These are phyloP conservation scores for Colius striatus DNA, from an alignment of 2,113 vertebrate genomes.

Conservation along the genomic window DNA sequence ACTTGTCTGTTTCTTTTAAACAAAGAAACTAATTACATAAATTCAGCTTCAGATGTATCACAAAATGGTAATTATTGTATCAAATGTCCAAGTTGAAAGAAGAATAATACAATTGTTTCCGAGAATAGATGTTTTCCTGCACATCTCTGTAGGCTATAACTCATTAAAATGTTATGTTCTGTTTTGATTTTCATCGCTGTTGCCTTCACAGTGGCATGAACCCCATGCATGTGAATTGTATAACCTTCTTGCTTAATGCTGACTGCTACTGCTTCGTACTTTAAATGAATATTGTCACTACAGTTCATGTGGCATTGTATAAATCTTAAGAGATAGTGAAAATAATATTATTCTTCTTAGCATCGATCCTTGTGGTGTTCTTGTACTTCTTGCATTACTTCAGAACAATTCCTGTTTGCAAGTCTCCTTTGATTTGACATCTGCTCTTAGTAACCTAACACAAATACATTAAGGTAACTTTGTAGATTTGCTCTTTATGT, in stretches of 20 bases:
- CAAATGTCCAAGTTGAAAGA: not conserved
- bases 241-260: not conserved
- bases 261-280: not conserved
- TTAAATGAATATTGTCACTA: not conserved
- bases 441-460: conserved; percentile 3
- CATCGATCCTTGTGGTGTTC: not conserved
- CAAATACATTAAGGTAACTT: not conserved
- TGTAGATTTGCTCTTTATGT: not conserved
- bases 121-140: not conserved
- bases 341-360: not conserved
- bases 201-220: not conserved
- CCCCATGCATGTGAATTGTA: not conserved
- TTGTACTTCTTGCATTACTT: not conserved
- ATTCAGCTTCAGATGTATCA: not conserved
- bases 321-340: not conserved
- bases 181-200: conserved; percentile 25
- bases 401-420: conserved; percentile 1
- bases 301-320: not conserved
- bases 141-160: conserved; percentile 4
- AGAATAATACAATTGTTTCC: not conserved
- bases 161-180: conserved; percentile 2
- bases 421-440: conserved; percentile 22
- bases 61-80: not conserved
- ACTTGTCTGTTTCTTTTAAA: not conserved
- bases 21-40: not conserved